Percentiles rank a stretch among this genome's conserved stretches.
These are phyloP conservation scores for Folsomia candida DNA, from an alignment of 2,888 invertebrate species.

Conservation along the genomic window DNA sequence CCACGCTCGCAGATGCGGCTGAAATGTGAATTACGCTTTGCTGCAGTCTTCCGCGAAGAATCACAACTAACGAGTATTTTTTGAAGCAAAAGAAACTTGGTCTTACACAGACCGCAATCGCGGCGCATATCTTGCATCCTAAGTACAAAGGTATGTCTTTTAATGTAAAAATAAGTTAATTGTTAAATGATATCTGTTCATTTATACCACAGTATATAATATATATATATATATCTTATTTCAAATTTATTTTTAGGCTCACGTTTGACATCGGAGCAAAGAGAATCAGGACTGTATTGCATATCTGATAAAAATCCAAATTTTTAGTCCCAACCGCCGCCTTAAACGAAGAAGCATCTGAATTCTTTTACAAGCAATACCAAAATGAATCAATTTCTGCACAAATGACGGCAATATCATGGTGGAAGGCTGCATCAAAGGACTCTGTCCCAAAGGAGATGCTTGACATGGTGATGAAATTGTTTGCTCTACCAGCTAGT, in stretches of 20 bases:
- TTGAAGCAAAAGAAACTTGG: not conserved
- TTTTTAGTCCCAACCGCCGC: not conserved
- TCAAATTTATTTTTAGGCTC: too few species aligned
- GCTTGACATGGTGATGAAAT: not conserved
- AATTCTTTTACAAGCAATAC: not conserved
- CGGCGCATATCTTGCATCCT: not conserved
- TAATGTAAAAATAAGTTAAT: too few species aligned
- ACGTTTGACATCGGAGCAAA: too few species aligned
- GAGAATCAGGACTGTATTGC: not conserved
- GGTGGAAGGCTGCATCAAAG: not conserved
- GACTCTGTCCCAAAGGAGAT: not conserved
- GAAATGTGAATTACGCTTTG: too few species aligned
- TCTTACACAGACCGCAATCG: not conserved
- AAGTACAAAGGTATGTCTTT: not conserved
- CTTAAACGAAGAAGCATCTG: not conserved
- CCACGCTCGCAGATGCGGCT: not conserved
- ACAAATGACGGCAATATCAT: not conserved
- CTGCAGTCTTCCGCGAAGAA: not conserved
- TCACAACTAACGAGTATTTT: not conserved
- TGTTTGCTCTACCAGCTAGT: not conserved
- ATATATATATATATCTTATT: too few species aligned
- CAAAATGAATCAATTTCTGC: not conserved
- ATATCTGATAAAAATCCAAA: not conserved
- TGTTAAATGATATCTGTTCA: too few species aligned
- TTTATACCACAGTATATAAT: too few species aligned